Percentiles rank a stretch among this genome's conserved stretches.
Evolutionary conservation across 2,113 vertebrate genomes (phyloP).

Genomic region (Cyanistes caeruleus): DNA sequence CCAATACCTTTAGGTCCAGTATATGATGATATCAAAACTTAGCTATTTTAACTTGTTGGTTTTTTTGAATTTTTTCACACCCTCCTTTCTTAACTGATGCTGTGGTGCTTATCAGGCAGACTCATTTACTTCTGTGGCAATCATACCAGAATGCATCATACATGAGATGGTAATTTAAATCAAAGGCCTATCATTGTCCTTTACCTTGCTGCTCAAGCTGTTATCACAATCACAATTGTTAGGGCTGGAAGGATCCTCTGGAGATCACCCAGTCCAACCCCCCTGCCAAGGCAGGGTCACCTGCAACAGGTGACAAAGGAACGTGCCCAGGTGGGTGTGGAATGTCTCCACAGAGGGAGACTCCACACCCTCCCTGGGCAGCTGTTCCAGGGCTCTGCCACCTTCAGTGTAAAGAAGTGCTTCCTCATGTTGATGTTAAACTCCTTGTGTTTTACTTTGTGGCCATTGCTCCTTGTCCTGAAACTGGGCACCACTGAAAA

Average conservation of each 20-base stretch:
- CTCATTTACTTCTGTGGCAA: neutral
- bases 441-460: neutral
- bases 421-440: neutral
- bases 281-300: neutral
- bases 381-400: neutral
- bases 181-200: neutral
- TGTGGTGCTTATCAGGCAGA: neutral
- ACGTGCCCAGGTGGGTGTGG: neutral
- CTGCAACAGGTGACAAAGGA: neutral
- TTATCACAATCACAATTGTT: neutral
- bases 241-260: neutral
- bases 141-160: neutral
- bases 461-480: neutral
- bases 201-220: neutral
- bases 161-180: fast-evolving
- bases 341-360: neutral
- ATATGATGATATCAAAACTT: neutral
- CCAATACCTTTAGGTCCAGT: fast-evolving
- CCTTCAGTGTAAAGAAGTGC: too few relatives aligned
- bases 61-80: neutral
- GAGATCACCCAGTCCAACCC: neutral
- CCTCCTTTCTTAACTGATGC: neutral
- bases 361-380: neutral
- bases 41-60: neutral
- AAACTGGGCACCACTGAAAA: neutral